Evolutionary conservation across 1,140 invertebrate species (phyloP).

Genomic region (Drosophila persimilis): DNA sequence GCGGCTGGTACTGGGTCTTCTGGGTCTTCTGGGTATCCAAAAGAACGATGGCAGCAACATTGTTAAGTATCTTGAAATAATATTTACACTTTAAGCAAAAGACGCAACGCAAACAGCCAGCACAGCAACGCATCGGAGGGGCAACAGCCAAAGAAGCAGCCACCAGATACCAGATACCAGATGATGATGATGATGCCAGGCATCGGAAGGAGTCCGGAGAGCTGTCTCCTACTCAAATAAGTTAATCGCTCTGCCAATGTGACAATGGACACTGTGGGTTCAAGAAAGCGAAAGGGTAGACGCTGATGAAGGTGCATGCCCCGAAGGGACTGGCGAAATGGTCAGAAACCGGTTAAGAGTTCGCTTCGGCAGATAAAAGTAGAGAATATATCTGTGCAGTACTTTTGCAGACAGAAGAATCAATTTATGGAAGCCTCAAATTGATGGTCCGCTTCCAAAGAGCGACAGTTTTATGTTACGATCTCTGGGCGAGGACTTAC

Average conservation of each 20-base stretch:
- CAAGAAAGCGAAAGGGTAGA: not conserved
- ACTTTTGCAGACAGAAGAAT: slow-evolving; percentile 3
- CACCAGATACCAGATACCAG: not conserved
- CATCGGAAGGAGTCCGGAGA: not conserved
- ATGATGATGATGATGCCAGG: slow-evolving; percentile 1
- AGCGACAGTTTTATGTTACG: slow-evolving; percentile 21
- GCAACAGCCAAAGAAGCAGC: not conserved
- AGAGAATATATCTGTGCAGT: slow-evolving; percentile 14
- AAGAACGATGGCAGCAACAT: slow-evolving; percentile 50
- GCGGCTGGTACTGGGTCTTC: too few relatives aligned
- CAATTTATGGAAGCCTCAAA: slow-evolving; percentile 35
- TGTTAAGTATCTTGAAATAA: slow-evolving; percentile 77
- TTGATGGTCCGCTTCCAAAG: slow-evolving; percentile 1
- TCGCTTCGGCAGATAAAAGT: slow-evolving; percentile 21
- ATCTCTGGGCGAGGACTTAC: not conserved
- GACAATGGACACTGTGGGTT: slow-evolving; percentile 21
- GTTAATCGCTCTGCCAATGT: slow-evolving; percentile 68
- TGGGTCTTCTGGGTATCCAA: not conserved
- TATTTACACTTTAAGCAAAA: slow-evolving; percentile 78
- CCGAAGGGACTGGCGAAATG: not conserved
- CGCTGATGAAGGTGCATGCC: not conserved
- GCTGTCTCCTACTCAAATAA: slow-evolving; percentile 59
- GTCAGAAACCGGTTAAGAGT: slow-evolving; percentile 22
- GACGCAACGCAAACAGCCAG: slow-evolving; percentile 65
- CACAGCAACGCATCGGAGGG: not conserved